Base-by-base conservation (phyloP, 1,140 invertebrate species). In the Anastrepha ludens region DNA sequence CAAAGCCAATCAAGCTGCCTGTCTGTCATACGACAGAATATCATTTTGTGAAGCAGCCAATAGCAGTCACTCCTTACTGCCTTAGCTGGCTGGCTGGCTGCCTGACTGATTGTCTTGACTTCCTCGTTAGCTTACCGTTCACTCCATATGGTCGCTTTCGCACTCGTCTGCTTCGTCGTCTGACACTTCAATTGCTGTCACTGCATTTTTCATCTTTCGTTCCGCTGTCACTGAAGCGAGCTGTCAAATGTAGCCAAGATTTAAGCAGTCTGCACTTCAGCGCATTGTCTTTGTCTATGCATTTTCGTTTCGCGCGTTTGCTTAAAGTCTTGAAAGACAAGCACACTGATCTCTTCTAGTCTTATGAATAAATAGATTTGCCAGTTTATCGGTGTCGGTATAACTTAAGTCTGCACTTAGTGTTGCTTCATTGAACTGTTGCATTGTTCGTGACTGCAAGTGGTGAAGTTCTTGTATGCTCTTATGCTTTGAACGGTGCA, bases 1-100 rank as follows among this genome's bases (percentile, higher is more conserved):
- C 20, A 81, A 20, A 81, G 74, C 74, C 47, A 81, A 81, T 81
- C 74, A 81, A 81, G 74, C 74, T 81, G 13, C 74, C 20, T 81
- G 74, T 81, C 47, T 81, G 74, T 81, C 74, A 55, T 17, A 81
- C 4, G 41, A 81, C 13, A 55, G 44, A 20, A n/a, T 47, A 41
- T 81, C 74, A 55, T 81, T 55, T 81, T 50, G 44, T 50, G 3
- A 55, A 55, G 47, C 47, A 55, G 74, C 74, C 47, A 81, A 81
- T 81, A 20, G 44, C 74, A 81, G 47, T 55, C 60, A 62, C 15
- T 62, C 8, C 4, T n/a, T 15, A 62, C 9, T 62, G 4, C 60
- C 9, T 17, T 62, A n/a, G 4, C 60, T 62, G 60, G n/a, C 74
- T 20, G 64, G 29, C 64, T 62, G 29, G 11, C 60, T 17, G 11